Evolutionary conservation across 2,797 vertebrate species (phyloP).

Genomic region (Gobionotothen gibberifrons): DNA sequence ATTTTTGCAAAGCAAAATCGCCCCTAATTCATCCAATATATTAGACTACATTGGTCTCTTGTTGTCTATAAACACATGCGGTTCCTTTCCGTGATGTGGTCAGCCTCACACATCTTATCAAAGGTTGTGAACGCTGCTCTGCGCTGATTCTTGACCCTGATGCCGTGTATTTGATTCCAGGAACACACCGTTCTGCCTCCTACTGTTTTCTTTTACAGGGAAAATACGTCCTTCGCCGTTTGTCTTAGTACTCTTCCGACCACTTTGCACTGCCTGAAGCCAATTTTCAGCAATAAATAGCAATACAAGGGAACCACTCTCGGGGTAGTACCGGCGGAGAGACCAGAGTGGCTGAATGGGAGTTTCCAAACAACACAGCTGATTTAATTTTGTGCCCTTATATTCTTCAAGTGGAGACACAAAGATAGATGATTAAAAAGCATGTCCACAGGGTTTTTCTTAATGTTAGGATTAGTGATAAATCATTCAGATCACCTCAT

Average conservation of each 20-base stretch:
- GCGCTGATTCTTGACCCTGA: constrained; percentile 28
- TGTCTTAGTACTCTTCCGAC: constrained; percentile 34
- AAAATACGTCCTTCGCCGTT: constrained; percentile 49
- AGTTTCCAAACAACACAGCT: constrained; percentile 23
- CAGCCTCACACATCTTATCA: constrained; percentile 25
- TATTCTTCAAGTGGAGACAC: constrained; percentile 18
- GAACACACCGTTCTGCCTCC: constrained; percentile 26
- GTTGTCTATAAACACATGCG: background rate
- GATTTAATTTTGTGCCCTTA: constrained; percentile 24
- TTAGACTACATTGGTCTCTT: constrained; percentile 1
- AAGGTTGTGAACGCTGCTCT: constrained; percentile 26
- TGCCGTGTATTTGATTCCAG: constrained; percentile 24
- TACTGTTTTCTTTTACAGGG: constrained; percentile 32
- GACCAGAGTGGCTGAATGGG: constrained; percentile 34
- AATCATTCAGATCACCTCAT: background rate
- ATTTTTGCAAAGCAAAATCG: background rate
- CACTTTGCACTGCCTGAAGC: constrained; percentile 54
- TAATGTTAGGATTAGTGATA: background rate
- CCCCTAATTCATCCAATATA: constrained; percentile 3
- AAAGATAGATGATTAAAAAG: constrained; percentile 21
- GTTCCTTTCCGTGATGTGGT: constrained; percentile 22
- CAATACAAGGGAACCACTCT: constrained; percentile 39
- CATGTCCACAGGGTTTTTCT: background rate
- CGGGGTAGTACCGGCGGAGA: constrained; percentile 18
- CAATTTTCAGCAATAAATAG: constrained; percentile 60